These are phyloP conservation scores for Percina caprodes DNA, from an alignment of 2,113 vertebrate genomes.

Conservation along the genomic window DNA sequence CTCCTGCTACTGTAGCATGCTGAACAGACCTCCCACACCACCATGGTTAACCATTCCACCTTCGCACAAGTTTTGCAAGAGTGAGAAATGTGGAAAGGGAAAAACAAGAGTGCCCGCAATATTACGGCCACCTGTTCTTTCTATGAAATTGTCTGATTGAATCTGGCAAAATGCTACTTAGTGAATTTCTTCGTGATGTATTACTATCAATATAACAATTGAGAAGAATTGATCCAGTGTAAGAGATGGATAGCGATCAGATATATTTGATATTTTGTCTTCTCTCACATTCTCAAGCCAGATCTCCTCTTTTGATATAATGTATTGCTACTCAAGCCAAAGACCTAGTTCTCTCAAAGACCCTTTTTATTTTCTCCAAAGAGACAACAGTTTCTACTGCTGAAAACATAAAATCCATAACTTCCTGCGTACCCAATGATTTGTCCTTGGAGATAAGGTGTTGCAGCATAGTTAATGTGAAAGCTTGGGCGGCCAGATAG, in stretches of 20 bases:
- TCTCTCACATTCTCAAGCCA: background rate
- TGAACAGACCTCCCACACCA: conserved; percentile 69
- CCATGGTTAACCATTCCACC: conserved; percentile 43
- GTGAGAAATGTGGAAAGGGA: conserved; percentile 15
- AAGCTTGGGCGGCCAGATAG: background rate
- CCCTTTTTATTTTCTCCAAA: background rate
- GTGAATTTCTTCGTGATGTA: background rate
- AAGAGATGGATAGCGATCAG: background rate
- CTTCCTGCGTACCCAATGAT: background rate
- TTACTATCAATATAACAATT: background rate
- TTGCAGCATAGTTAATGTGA: background rate
- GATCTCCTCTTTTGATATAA: background rate
- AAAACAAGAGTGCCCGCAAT: conserved; percentile 2
- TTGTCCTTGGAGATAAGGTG: background rate
- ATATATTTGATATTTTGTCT: background rate
- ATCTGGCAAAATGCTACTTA: background rate
- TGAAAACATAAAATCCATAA: background rate
- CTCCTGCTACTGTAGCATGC: conserved; percentile 31
- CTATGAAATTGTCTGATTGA: background rate
- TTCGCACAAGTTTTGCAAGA: conserved; percentile 43
- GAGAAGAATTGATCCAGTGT: background rate
- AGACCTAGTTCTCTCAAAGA: no score
- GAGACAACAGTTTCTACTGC: background rate
- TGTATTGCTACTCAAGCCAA: no score
- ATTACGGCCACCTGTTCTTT: conserved; percentile 29